Conservation (phyloP, 2,113 vertebrate genomes). For the Hippocampus zosterae region DNA sequence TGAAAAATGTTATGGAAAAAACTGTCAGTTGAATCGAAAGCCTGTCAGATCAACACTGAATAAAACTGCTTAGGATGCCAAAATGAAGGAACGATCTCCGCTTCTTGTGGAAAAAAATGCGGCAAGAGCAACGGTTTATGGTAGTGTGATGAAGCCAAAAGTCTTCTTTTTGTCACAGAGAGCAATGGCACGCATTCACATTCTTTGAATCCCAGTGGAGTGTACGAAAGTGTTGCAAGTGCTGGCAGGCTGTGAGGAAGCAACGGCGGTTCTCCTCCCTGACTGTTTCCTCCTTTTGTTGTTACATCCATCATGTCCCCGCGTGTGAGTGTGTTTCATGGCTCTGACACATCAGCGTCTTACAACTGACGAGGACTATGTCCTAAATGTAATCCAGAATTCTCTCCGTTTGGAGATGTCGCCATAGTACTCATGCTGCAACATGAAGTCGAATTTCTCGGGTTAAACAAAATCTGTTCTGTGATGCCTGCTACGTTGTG, state of each 20-base stretch:
- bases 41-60: background rate
- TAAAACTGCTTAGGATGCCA: background rate
- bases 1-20: constrained; percentile 8
- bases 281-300: constrained; percentile 65
- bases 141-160: constrained; percentile 25
- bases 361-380: background rate
- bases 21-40: background rate
- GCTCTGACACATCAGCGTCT: background rate
- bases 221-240: constrained; percentile 28
- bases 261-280: constrained; percentile 57
- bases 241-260: constrained; percentile 53
- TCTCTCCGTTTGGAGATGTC: background rate
- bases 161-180: constrained; percentile 22
- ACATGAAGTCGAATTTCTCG: background rate
- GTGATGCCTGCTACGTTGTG: no score
- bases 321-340: background rate
- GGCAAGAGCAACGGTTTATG: constrained; percentile 11
- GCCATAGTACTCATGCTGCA: background rate
- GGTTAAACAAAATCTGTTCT: no score
- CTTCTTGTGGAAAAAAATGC: constrained; percentile 10
- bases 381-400: background rate
- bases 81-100: constrained; percentile 4
- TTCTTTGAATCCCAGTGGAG: constrained; percentile 46
- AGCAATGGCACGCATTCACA: constrained; percentile 28
- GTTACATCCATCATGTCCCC: constrained; percentile 38